phyloP scores from a whole-genome alignment of 2,888 invertebrate species.

The Philereme vetulata region DNA sequence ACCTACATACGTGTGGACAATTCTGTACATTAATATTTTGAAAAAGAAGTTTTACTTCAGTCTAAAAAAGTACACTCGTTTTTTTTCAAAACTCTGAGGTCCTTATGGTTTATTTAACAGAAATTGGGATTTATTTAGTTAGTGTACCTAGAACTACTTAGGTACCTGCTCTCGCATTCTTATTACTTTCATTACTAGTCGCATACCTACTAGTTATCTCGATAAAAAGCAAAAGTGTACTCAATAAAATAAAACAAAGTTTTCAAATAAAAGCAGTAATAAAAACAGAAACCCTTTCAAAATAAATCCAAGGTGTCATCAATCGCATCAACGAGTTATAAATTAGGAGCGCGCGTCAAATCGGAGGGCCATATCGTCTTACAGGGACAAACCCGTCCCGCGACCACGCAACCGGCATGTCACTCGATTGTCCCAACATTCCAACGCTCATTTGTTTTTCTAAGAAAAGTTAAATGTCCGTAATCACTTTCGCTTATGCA shows the following conservation, averaged over 20 bases:
- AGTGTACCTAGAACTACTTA: too few relatives aligned
- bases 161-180: too few relatives aligned
- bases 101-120: too few relatives aligned
- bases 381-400: slow-evolving; percentile 54
- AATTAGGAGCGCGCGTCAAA: slow-evolving; percentile 66
- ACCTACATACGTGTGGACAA: too few relatives aligned
- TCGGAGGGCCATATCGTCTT: slow-evolving; percentile 58
- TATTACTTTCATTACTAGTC: too few relatives aligned
- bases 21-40: too few relatives aligned
- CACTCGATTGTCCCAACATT: slow-evolving; percentile 39
- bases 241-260: slow-evolving; percentile 36
- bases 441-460: slow-evolving; percentile 25
- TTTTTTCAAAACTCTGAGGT: too few relatives aligned
- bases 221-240: neutral
- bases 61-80: too few relatives aligned
- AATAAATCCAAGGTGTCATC: slow-evolving; percentile 66
- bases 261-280: slow-evolving; percentile 55
- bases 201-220: too few relatives aligned
- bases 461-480: slow-evolving; percentile 31
- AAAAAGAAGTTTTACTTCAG: too few relatives aligned
- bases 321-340: slow-evolving; percentile 71
- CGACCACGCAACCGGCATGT: slow-evolving; percentile 50
- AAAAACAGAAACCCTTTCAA: slow-evolving; percentile 56
- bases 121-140: too few relatives aligned
- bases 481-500: slow-evolving; percentile 34